Evolutionary conservation across 2,797 vertebrate species (phyloP), one percentile per base, ranked within the genome.

Genomic region (Momotus momota): DNA sequence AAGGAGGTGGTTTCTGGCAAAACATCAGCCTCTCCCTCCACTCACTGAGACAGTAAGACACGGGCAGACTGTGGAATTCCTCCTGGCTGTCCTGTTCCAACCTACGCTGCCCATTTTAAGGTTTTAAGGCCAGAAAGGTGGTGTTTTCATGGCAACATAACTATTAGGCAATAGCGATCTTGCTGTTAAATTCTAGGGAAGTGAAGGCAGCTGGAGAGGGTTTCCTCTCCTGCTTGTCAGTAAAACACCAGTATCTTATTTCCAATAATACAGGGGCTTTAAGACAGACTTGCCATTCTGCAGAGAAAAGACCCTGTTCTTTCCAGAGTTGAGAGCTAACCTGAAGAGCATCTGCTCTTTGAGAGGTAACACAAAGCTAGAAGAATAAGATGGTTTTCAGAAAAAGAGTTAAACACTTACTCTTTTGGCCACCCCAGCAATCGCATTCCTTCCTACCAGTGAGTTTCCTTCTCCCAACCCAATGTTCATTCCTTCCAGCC

Each of bases 1-100:
- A 88, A 88, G 67, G 75, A 82, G 80, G 67, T 67, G 81, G 72
- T 86, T 93, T 49, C 87, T 94, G 90, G 87, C 80, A 43, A 54
- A 62, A 31, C 29, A 88, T 12, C 57, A 78, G 67, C 48, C 52
- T 79, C 66, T 70, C 41, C 18, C 27, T 85, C 62, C 16, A 2
- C 57, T 79, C 58, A 41, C 33, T 1, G 4, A 87, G 78, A 49
- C 25, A 16, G 73, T 10, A 4, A 73, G 83, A 92, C 78, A 83
- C 1, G 0, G 52, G 52, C 80, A 92, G 87, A 91, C 93, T 49
- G 20, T 43, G 64, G 64, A 94, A 83, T 91, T 93, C 69, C 73
- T 88, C 64, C 90, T 65, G 55, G 69, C 87, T 72, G 35, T 65
- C 45, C 82, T 0, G 1, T 64, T 57, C 62, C 60, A 87, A 52